A percentile compares a stretch with the other conserved stretches of the same genome.
Evolutionary conservation across 2,113 vertebrate species (phyloP).

Genomic region (Rhabdomys dilectus): DNA sequence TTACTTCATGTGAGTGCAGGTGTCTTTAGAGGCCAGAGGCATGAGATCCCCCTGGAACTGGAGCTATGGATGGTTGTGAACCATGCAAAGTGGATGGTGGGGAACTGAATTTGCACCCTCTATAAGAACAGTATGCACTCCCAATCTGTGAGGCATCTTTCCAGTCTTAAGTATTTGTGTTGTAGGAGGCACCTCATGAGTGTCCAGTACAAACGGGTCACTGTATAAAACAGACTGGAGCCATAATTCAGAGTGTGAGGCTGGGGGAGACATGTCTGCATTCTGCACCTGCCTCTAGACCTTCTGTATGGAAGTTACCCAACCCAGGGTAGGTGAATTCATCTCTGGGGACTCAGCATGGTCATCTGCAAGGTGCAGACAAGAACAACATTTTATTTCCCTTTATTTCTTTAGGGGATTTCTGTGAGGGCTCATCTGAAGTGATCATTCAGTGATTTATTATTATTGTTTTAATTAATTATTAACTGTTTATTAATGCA

Average conservation of each 20-base stretch:
- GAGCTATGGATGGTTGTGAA: not conserved
- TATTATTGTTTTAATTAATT: not conserved
- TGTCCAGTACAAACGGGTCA: too few species aligned
- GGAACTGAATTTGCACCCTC: not conserved
- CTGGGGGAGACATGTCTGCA: not conserved
- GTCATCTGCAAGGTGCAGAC: conserved; percentile 11
- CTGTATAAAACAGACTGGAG: not conserved
- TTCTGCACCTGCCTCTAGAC: not conserved
- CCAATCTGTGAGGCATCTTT: not conserved
- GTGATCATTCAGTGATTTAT: conserved; percentile 6
- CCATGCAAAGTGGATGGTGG: not conserved
- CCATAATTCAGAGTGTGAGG: not conserved
- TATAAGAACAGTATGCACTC: not conserved
- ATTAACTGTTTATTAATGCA: not conserved
- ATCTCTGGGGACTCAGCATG: not conserved
- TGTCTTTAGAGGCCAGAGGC: not conserved
- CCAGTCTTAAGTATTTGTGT: not conserved
- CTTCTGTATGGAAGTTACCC: not conserved
- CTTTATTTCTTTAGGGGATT: not conserved
- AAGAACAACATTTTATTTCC: not conserved
- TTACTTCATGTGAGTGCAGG: not conserved
- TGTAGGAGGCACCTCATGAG: not conserved
- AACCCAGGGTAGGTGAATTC: not conserved
- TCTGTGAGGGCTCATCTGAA: not conserved
- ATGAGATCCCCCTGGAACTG: too few species aligned